phyloP scores from a whole-genome alignment of 2,888 invertebrate species.

The Sinodicranocentrus sp. region DNA sequence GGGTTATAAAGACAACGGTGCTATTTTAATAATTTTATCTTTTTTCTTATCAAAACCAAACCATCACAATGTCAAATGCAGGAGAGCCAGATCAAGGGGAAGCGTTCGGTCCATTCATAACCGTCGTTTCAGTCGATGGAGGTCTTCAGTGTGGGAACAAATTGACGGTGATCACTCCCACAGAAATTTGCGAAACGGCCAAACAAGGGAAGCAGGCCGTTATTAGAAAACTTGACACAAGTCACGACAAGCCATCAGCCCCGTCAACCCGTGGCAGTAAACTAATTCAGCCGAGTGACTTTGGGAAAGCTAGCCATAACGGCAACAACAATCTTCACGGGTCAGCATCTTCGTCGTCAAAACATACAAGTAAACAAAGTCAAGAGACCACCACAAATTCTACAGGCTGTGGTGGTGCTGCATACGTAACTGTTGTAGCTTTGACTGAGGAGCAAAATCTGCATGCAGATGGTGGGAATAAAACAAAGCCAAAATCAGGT shows the following conservation, averaged over 20 bases:
- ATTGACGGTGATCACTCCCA: constrained; percentile 76
- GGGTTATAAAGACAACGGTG: constrained; percentile 5
- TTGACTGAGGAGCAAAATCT: constrained; percentile 58
- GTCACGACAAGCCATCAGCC: constrained; percentile 57
- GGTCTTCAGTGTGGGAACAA: constrained; percentile 75
- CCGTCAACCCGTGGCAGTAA: constrained; percentile 36
- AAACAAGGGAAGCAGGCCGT: constrained; percentile 66
- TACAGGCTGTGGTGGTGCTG: constrained; percentile 51
- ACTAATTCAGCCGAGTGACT: constrained; percentile 44
- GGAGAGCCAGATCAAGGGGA: constrained; percentile 24
- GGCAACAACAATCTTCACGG: constrained; percentile 21
- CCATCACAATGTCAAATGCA: constrained; percentile 13
- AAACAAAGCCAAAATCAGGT: constrained; percentile 55
- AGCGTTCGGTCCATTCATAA: constrained; percentile 74
- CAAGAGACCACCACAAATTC: constrained; percentile 35
- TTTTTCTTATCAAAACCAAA: too few relatives aligned
- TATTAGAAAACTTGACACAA: constrained; percentile 67
- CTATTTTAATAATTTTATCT: constrained; percentile 30
- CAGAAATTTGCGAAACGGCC: constrained; percentile 61
- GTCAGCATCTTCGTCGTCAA: constrained; percentile 38
- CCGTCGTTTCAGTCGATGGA: constrained; percentile 76
- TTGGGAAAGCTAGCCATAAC: constrained; percentile 32
- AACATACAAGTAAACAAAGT: constrained; percentile 28
- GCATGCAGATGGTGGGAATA: constrained; percentile 26
- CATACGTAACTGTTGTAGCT: constrained; percentile 75